A percentile compares a stretch with the other conserved stretches of the same genome.
Conservation (phyloP, 2,113 vertebrate genomes). For the Microcebus lehilahytsara region DNA sequence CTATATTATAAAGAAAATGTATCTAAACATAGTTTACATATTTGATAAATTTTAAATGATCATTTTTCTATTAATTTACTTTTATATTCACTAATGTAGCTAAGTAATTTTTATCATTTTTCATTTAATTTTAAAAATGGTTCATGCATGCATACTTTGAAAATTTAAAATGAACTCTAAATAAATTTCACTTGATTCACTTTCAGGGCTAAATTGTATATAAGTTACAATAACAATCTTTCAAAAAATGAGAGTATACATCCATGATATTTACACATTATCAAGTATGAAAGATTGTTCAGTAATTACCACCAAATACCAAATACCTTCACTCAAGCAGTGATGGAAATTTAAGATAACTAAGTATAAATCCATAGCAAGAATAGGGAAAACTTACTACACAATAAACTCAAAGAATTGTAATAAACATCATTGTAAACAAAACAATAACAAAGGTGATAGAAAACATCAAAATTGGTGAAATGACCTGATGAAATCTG, state of each 20-base stretch:
- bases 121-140: neutral
- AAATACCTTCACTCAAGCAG: neutral
- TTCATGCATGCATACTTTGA: neutral
- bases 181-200: neutral
- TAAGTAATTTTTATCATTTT: neutral
- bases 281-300: neutral
- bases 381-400: neutral
- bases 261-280: neutral
- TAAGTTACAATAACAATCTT: neutral
- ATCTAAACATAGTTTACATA: neutral
- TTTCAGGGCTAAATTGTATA: neutral
- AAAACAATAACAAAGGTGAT: neutral
- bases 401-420: neutral
- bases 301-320: neutral
- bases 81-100: neutral
- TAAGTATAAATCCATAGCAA: neutral
- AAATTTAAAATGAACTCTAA: neutral
- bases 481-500: neutral
- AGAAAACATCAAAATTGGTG: neutral
- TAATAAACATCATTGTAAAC: neutral
- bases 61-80: neutral
- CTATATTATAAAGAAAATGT: neutral
- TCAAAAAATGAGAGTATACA: neutral
- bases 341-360: neutral
- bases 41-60: neutral